phyloP scores from a whole-genome alignment of 1,140 invertebrate species.

The Nautilus pompilius region DNA sequence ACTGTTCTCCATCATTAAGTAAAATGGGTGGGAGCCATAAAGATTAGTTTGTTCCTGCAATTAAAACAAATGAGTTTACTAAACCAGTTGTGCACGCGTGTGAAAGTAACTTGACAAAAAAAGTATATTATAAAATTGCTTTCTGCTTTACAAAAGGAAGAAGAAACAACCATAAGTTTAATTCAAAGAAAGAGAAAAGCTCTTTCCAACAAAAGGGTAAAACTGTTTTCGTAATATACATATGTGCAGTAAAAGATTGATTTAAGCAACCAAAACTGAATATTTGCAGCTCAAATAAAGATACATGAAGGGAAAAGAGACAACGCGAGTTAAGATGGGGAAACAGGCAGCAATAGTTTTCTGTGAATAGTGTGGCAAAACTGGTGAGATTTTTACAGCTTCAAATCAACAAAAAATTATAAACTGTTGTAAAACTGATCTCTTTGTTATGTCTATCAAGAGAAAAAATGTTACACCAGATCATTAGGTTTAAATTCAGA shows the following conservation, averaged over 20 bases:
- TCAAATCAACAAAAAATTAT: too few species aligned
- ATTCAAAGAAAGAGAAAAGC: neutral
- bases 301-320: neutral
- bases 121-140: neutral
- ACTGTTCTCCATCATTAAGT: slow-evolving; percentile 61
- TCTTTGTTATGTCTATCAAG: too few species aligned
- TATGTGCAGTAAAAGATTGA: neutral
- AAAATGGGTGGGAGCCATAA: slow-evolving; percentile 83
- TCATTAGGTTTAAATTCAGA: too few species aligned
- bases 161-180: neutral
- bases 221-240: neutral
- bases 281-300: neutral
- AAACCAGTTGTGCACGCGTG: neutral
- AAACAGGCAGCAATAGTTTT: too few species aligned
- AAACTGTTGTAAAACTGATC: too few species aligned
- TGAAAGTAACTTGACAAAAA: neutral
- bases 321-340: too few species aligned
- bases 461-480: too few species aligned
- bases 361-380: too few species aligned
- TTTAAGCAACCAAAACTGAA: neutral
- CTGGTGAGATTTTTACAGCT: too few species aligned
- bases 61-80: neutral
- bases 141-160: neutral
- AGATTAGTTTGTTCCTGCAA: slow-evolving; percentile 59
- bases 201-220: neutral